Conservation (phyloP, 2,113 vertebrate genomes). For the Silurus meridionalis region DNA sequence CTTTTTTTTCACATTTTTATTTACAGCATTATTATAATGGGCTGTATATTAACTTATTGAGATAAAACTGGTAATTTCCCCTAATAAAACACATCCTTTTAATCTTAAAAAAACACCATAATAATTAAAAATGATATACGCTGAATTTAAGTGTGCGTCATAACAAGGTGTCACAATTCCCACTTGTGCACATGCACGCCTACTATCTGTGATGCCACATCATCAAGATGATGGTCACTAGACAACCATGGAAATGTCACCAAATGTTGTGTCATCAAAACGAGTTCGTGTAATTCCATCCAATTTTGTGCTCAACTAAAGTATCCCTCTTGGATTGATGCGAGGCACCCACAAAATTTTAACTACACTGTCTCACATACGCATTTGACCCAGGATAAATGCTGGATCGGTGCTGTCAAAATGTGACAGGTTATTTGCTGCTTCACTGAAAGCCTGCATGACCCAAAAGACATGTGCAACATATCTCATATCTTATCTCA, state of each 20-base stretch:
- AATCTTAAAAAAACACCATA: not conserved
- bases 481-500: slow-evolving; percentile 9
- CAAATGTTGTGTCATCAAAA: slow-evolving; percentile 32
- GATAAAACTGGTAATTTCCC: too few relatives aligned
- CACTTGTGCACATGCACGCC: slow-evolving; percentile 30
- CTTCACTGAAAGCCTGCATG: slow-evolving; percentile 38
- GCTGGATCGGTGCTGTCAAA: slow-evolving; percentile 50
- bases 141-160: slow-evolving; percentile 10
- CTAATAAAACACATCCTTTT: not conserved
- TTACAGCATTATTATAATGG: too few relatives aligned
- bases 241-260: slow-evolving; percentile 42
- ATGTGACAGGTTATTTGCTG: slow-evolving; percentile 59
- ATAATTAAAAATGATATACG: too few relatives aligned
- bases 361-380: not conserved
- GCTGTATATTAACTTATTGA: too few relatives aligned
- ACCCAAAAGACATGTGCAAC: not conserved
- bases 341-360: slow-evolving; percentile 10
- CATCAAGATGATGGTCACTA: slow-evolving; percentile 24
- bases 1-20: too few relatives aligned
- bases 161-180: slow-evolving; percentile 26
- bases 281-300: slow-evolving; percentile 15
- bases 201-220: slow-evolving; percentile 44
- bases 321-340: not conserved
- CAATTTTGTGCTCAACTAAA: slow-evolving; percentile 8
- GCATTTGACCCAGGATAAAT: not conserved